Evolutionary conservation across 2,797 vertebrate species (phyloP).

Genomic region (Graptemys geographica): DNA sequence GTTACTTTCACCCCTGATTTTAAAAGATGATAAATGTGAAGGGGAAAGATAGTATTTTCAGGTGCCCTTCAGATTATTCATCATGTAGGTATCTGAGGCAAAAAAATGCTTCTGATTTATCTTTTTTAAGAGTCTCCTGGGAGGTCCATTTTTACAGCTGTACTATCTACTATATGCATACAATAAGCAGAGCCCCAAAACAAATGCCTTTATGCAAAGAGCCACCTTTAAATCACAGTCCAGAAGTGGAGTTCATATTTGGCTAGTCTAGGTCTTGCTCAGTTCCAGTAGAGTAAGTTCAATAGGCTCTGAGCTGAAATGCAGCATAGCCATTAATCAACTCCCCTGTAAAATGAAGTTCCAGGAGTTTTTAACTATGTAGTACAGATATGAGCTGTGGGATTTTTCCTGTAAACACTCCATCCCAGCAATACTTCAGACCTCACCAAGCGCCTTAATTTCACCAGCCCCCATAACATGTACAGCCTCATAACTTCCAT

Average conservation of each 20-base stretch:
- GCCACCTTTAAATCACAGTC: slow-evolving; percentile 40
- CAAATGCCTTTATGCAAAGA: slow-evolving; percentile 31
- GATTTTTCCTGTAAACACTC: slow-evolving; percentile 68
- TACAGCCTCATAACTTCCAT: background rate
- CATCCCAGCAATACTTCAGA: slow-evolving; percentile 19
- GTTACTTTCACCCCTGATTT: background rate
- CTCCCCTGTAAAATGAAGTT: slow-evolving; percentile 69
- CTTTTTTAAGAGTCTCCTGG: background rate
- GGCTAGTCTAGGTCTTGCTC: slow-evolving; percentile 20
- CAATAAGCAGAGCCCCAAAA: slow-evolving; percentile 50
- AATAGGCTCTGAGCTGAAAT: slow-evolving; percentile 49
- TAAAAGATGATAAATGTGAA: background rate
- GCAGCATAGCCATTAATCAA: slow-evolving; percentile 60
- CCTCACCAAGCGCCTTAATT: slow-evolving; percentile 15
- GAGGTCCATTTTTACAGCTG: background rate
- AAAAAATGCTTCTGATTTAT: background rate
- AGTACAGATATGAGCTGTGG: slow-evolving; percentile 59
- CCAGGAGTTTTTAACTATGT: slow-evolving; percentile 66
- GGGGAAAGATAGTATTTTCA: background rate
- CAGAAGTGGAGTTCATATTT: slow-evolving; percentile 42
- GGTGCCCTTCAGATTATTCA: background rate
- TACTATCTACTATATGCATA: background rate
- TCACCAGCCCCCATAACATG: background rate
- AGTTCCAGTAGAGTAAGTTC: slow-evolving; percentile 61
- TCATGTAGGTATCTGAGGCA: background rate